phyloP scores from a whole-genome alignment of 1,140 invertebrate genomes.

The Pseudachorutes palmiensis region DNA sequence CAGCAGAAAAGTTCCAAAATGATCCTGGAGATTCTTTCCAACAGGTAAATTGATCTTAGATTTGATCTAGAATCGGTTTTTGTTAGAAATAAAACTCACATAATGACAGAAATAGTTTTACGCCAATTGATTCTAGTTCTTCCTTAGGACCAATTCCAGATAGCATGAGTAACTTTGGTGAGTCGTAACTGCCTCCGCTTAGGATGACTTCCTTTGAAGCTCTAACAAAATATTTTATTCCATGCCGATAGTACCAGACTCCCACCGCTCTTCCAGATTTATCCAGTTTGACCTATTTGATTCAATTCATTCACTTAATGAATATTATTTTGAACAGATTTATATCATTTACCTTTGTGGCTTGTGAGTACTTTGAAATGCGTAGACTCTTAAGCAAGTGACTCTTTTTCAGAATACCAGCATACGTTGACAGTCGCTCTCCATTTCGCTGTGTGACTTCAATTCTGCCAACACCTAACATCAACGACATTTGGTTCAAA shows the following conservation, averaged over 20 bases:
- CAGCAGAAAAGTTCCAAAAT: constrained; percentile 14
- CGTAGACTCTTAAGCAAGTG: constrained; percentile 44
- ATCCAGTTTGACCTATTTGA: constrained; percentile 28
- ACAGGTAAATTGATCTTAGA: constrained; percentile 13
- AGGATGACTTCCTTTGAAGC: constrained; percentile 40
- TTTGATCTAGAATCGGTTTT: constrained; percentile 11
- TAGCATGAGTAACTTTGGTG: constrained; percentile 43
- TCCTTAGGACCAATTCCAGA: constrained; percentile 45
- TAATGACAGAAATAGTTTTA: too few species aligned
- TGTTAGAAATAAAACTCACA: background rate
- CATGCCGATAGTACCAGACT: constrained; percentile 27
- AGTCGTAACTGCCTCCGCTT: constrained; percentile 38
- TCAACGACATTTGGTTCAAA: background rate
- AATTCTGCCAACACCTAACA: background rate
- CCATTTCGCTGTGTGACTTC: constrained; percentile 37
- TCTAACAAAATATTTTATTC: constrained; percentile 21
- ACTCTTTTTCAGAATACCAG: constrained; percentile 49
- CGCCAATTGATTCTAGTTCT: constrained; percentile 39
- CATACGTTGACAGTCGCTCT: constrained; percentile 47
- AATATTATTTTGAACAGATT: too few species aligned
- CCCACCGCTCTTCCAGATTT: constrained; percentile 23
- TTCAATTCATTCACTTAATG: too few species aligned
- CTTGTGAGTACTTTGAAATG: constrained; percentile 38
- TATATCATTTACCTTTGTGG: constrained; percentile 9
- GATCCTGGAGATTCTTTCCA: constrained; percentile 15